Conservation (phyloP, 2,113 vertebrate genomes). For the Martes martes region DNA sequence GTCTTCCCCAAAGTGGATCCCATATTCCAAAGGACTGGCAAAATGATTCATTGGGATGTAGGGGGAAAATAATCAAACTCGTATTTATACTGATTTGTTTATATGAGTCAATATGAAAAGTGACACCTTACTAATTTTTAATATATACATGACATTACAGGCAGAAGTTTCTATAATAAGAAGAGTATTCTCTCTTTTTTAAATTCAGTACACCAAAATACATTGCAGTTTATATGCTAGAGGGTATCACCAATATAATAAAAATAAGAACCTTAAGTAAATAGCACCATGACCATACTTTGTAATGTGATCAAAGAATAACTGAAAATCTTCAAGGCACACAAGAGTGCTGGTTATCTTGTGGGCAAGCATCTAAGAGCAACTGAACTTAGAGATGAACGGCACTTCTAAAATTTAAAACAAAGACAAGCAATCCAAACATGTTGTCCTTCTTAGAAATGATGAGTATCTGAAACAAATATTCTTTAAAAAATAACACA, state of each 20-base stretch:
- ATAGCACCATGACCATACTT: not conserved
- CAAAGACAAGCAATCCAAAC: not conserved
- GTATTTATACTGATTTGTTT: not conserved
- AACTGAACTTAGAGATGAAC: not conserved
- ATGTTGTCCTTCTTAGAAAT: not conserved
- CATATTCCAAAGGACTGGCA: not conserved
- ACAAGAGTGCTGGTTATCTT: not conserved
- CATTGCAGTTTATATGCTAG: not conserved
- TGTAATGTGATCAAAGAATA: not conserved
- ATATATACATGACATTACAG: not conserved
- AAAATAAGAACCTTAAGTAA: not conserved
- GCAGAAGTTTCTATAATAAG: not conserved
- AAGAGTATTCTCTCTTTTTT: not conserved
- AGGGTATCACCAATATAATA: not conserved
- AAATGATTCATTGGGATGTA: not conserved
- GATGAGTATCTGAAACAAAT: not conserved
- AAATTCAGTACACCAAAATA: not conserved
- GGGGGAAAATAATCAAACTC: not conserved
- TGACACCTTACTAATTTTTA: not conserved
- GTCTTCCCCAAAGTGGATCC: not conserved
- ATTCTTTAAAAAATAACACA: not conserved
- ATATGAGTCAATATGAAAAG: not conserved
- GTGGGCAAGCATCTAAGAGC: not conserved
- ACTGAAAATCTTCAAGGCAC: not conserved
- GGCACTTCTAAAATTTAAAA: slow-evolving; percentile 8